phyloP scores from a whole-genome alignment of 2,797 vertebrate genomes.

The Danio albolineatus region DNA sequence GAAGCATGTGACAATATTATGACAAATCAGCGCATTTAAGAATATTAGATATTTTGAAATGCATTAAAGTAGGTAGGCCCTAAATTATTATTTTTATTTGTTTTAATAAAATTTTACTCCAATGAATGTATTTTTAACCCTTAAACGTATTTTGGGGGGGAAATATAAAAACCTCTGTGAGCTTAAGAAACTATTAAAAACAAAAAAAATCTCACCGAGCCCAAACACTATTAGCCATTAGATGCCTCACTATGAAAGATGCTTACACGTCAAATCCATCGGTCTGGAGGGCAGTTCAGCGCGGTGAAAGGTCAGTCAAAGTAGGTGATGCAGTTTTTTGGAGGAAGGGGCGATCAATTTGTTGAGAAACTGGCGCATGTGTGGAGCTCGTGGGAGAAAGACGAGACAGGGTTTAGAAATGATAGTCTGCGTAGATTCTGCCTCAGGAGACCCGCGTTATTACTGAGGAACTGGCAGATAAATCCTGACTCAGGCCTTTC shows the following conservation, averaged over 20 bases:
- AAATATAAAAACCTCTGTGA: background rate
- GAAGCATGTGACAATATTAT: no score
- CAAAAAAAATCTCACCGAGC: background rate
- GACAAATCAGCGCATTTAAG: no score
- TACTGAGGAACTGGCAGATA: background rate
- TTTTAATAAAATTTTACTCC: background rate
- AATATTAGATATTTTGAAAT: no score
- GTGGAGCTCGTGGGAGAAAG: slow-evolving; percentile 1
- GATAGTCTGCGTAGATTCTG: slow-evolving; percentile 25
- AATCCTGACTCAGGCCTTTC: background rate
- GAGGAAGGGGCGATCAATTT: slow-evolving; percentile 2
- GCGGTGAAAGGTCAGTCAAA: slow-evolving; percentile 15
- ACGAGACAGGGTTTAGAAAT: slow-evolving; percentile 37
- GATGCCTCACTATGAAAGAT: background rate
- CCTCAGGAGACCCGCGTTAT: slow-evolving; percentile 36
- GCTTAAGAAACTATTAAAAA: background rate
- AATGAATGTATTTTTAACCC: no score
- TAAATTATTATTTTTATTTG: background rate
- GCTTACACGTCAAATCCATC: background rate
- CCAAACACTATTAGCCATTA: background rate
- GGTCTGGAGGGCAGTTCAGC: slow-evolving; percentile 1
- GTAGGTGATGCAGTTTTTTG: slow-evolving; percentile 12
- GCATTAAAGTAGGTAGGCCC: background rate
- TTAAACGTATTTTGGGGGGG: no score
- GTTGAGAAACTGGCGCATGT: slow-evolving; percentile 50